Evolutionary conservation across 92 coral and sea anemone species (phyloP), one percentile per base, ranked within the genome.

Genomic region (Pocillopora meandrina): DNA sequence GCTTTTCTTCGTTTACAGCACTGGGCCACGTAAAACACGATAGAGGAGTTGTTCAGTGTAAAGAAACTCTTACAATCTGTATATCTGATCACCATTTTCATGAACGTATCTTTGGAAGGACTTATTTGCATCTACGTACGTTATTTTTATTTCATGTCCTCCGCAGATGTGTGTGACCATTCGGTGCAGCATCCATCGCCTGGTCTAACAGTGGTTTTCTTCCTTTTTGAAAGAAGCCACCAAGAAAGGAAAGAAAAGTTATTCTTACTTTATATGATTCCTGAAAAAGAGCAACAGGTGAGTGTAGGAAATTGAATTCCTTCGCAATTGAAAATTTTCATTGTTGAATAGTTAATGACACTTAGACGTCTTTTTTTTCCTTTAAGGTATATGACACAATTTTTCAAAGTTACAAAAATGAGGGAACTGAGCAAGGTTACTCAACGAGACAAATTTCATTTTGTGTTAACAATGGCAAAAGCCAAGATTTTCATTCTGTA

Each of bases 401-500:
- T 62, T 4, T 2, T 14, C n/a, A 17, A 4, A 62, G 66, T 2
- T 62, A 62, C 66, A 0, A 1, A 9, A 19, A 62, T 62, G 66
- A 62, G 9, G n/a, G n/a, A 62, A 62, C 66, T 1, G 7, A 9
- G 21, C 66, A 62, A 20, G 61, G 64, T 52, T 21, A 65, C 26
- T 52, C 9, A 23, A 65, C 63, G 26, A 79, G 83, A 67, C 83
- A 66, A 55, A 55, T 79, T 11, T 26, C 83, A 2, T 79, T 79
- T 23, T 12, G 63, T 2, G 74, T 79, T 6, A 16, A 66, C n/a
- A 56, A 55, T n/a, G 18, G 42, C 10, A 23, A 63, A 23, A 79
- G 52, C 20, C 35, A 23, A 19, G 83, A 79, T 9, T 79, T 65
- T 26, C 16, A 13, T 20, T 21, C 74, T 6, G 20, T 49, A 12